These are phyloP conservation scores for Acleris holmiana DNA, from an alignment of 2,888 invertebrate genomes.

Conservation along the genomic window DNA sequence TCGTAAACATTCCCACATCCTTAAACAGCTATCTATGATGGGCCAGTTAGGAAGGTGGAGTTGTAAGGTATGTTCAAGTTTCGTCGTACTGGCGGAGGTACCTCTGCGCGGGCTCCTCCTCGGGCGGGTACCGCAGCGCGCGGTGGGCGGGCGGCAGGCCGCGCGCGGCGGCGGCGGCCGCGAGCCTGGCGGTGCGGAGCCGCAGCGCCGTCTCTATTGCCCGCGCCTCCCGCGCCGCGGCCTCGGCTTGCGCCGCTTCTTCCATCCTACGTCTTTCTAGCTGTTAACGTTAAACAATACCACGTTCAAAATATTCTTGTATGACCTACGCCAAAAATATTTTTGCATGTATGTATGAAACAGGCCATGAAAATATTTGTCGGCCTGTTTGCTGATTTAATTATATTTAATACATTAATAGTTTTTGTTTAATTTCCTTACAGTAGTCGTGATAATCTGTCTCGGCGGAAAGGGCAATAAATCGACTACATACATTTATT, in stretches of 20 bases:
- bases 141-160: conserved; percentile 60
- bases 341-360: no score
- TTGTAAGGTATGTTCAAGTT: conserved; percentile 40
- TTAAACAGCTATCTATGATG: no score
- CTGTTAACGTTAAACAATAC: conserved; percentile 48
- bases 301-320: background rate
- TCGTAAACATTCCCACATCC: background rate
- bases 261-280: conserved; percentile 68
- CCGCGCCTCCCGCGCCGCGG: conserved; percentile 50
- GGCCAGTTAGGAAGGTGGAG: no score
- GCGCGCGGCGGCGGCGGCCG: conserved; percentile 58
- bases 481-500: no score
- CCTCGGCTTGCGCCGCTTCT: conserved; percentile 58
- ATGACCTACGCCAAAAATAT: no score
- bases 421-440: no score
- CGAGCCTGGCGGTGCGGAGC: conserved; percentile 65
- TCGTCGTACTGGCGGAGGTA: conserved; percentile 54
- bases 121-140: conserved; percentile 54
- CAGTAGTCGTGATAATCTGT: no score
- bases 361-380: no score
- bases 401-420: no score
- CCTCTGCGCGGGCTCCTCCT: conserved; percentile 57
- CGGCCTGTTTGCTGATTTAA: no score
- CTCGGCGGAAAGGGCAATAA: no score
- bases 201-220: conserved; percentile 58